Evolutionary conservation across 2,888 invertebrate species (phyloP).

Genomic region (Odontocerum albicorne): DNA sequence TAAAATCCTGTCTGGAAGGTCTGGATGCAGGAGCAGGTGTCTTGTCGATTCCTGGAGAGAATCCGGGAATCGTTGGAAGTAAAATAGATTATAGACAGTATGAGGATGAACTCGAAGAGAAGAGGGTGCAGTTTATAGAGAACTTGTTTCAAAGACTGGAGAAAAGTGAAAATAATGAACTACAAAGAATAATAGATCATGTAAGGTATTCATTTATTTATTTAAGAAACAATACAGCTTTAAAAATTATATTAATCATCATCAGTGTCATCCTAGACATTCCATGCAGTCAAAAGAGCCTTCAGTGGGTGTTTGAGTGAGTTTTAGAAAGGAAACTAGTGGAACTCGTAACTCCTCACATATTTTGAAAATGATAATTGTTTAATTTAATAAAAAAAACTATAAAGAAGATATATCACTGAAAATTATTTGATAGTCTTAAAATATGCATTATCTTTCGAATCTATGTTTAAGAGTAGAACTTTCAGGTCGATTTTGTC

Average conservation of each 20-base stretch:
- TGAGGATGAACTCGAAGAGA: conserved; percentile 2
- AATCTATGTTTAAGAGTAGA: too few species aligned
- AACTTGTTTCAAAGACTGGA: conserved; percentile 1
- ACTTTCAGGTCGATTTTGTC: too few species aligned
- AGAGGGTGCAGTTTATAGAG: conserved; percentile 6
- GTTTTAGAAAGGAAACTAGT: too few species aligned
- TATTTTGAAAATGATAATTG: too few species aligned
- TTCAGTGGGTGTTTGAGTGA: too few species aligned
- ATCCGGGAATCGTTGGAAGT: conserved; percentile 21
- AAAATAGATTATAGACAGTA: conserved; percentile 1
- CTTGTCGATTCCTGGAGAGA: conserved; percentile 18
- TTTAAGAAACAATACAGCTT: neutral
- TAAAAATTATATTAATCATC: too few species aligned
- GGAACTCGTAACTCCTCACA: too few species aligned
- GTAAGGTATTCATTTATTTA: conserved; percentile 8
- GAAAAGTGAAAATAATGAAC: conserved; percentile 7
- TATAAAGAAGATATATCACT: too few species aligned
- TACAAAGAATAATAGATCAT: conserved; percentile 11
- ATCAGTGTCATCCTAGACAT: too few species aligned
- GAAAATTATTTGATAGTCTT: too few species aligned
- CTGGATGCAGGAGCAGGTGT: conserved; percentile 2
- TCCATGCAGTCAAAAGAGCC: neutral
- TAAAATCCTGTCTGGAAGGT: conserved; percentile 14
- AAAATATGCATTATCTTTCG: too few species aligned
- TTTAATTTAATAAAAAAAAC: too few species aligned